Conservation (phyloP, 2,113 vertebrate genomes). For the Pycnonotus jocosus region DNA sequence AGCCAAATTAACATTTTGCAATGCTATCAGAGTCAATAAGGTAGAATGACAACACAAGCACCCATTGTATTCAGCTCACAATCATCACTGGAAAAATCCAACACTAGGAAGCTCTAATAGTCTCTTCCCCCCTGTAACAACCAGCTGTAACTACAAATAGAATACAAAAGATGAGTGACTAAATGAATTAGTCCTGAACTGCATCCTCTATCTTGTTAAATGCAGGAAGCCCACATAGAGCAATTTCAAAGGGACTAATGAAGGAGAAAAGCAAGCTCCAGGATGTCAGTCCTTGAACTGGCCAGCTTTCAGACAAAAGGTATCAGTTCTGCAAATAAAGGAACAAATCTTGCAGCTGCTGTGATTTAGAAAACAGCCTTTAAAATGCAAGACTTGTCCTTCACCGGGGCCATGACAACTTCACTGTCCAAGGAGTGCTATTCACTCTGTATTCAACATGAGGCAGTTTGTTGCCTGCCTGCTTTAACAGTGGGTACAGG, state of each 20-base stretch:
- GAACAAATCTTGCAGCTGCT: neutral
- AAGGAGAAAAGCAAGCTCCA: constrained; percentile 23
- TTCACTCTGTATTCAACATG: neutral
- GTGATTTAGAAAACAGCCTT: neutral
- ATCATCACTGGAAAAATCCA: neutral
- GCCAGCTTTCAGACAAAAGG: neutral
- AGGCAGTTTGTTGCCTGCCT: neutral
- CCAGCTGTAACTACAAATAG: constrained; percentile 27
- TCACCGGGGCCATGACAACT: neutral
- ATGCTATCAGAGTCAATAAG: neutral
- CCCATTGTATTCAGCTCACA: neutral
- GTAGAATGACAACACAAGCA: neutral
- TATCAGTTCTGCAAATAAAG: neutral
- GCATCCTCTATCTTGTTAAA: constrained; percentile 26
- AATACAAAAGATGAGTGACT: constrained; percentile 39
- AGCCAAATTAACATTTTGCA: neutral
- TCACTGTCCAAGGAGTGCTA: neutral
- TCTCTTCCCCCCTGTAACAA: neutral
- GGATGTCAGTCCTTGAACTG: neutral
- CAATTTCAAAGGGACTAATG: constrained; percentile 31
- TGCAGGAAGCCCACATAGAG: constrained; percentile 24
- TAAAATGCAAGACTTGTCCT: neutral
- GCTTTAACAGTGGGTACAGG: neutral
- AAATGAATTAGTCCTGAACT: constrained; percentile 28
- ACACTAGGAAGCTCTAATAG: neutral